Conservation (phyloP, 2,113 vertebrate species). For the Urocolius indicus region DNA sequence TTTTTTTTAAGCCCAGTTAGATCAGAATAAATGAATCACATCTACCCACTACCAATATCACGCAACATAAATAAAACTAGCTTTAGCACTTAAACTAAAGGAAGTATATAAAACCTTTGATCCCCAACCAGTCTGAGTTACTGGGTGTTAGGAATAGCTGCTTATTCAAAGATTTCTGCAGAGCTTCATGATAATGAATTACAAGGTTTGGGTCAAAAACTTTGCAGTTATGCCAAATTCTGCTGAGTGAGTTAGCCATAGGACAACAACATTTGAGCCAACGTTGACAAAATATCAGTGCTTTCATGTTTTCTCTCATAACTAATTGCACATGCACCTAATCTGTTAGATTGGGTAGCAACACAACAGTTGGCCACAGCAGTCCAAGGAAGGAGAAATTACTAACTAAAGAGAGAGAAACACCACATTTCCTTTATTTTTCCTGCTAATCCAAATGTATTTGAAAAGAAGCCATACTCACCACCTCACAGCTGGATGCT, state of each 20-base stretch:
- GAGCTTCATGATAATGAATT: neutral
- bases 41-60: neutral
- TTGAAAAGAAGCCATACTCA: neutral
- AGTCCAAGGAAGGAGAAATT: neutral
- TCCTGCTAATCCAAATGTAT: neutral
- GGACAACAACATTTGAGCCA: neutral
- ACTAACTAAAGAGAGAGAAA: neutral
- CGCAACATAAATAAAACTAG: neutral
- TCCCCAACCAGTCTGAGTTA: neutral
- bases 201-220: neutral
- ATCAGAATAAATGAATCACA: neutral
- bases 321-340: neutral
- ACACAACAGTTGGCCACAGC: neutral
- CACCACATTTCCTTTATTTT: neutral
- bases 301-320: neutral
- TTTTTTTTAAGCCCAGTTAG: neutral
- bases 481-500: neutral
- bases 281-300: neutral
- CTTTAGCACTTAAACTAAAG: neutral
- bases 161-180: neutral
- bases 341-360: neutral
- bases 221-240: neutral
- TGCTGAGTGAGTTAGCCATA: neutral
- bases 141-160: neutral
- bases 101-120: neutral